Evolutionary conservation across 2,888 invertebrate genomes (phyloP), one percentile per base, ranked within the genome.

Genomic region (Tetanocera ferruginea): DNA sequence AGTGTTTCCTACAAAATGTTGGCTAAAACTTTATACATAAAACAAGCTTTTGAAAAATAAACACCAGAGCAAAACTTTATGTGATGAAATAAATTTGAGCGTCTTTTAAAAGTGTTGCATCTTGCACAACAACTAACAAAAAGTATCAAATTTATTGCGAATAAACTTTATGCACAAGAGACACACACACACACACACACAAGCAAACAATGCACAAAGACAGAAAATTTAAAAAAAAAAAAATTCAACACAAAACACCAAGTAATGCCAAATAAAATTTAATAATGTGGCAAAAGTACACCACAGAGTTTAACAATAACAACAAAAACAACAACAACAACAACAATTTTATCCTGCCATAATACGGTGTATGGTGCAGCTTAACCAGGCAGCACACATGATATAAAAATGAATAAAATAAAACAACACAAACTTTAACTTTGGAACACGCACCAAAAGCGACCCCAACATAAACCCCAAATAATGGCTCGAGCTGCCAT

Each of bases 281-380:
- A 76, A 76, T 28, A 69, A 49, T 70, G 69, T 76, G 76, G 70
- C 60, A 19, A 70, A 62, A 70, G 69, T 70, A 19, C 43, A 69
- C 76, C 67, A 43, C 67, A 69, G 25, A 66, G 80, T 78, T 79
- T 76, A 70, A 76, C 25, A 72, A 51, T 34, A 76, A n/a, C 74
- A 70, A 75, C 67, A 72, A 62, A 57, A 60, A 51, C 55, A 66
- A 52, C 62, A 57, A 25, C 31, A 75, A 52, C 78, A 77, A 72
- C 28, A 19, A 52, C 43, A 19, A 43, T 11, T 43, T 43, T 51
- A 69, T 60, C 66, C 64, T 51, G 51, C 34, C 34, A 17, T 31
- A 69, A 51, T 69, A 67, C 43, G 57, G 19, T 34, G n/a, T 25
- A 23, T 31, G 9, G 5, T 31, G 19, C 1, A 17, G 34, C 14